A percentile compares a stretch with the other conserved stretches of the same genome.
Evolutionary conservation across 1,140 invertebrate genomes (phyloP).

Genomic region (Magallana angulata): DNA sequence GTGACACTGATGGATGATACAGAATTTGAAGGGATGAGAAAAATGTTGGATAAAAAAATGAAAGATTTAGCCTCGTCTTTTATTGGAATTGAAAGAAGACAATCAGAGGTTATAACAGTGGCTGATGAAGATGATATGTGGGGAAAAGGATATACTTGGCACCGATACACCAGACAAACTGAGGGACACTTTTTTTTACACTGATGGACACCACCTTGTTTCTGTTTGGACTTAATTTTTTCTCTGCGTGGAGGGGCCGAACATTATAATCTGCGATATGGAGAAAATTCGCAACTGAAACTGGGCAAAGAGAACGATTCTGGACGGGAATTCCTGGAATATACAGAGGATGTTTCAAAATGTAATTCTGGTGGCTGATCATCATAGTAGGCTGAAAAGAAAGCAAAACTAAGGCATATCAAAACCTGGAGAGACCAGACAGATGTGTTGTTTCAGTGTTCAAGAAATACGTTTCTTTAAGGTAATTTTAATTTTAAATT

Average conservation of each 20-base stretch:
- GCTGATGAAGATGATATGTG: background rate
- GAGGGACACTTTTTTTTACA: background rate
- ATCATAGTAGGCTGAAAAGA: background rate
- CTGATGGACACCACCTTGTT: too few species aligned
- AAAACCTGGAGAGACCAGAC: background rate
- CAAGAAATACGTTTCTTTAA: constrained; percentile 16
- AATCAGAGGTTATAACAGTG: background rate
- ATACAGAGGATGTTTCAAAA: background rate
- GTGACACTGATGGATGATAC: background rate
- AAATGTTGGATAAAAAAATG: background rate
- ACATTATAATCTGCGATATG: background rate
- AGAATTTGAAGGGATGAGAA: background rate
- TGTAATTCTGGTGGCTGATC: background rate
- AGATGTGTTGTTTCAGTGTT: background rate
- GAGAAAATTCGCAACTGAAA: background rate
- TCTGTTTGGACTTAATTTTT: background rate
- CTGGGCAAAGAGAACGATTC: background rate
- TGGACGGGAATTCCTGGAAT: too few species aligned
- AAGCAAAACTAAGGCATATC: background rate
- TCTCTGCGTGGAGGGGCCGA: background rate
- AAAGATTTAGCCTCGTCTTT: too few species aligned
- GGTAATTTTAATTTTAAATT: background rate
- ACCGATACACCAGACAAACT: background rate
- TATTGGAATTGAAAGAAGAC: background rate
- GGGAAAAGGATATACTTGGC: too few species aligned